phyloP scores from a whole-genome alignment of 2,113 vertebrate genomes.

The Protomyctophum bolini region DNA sequence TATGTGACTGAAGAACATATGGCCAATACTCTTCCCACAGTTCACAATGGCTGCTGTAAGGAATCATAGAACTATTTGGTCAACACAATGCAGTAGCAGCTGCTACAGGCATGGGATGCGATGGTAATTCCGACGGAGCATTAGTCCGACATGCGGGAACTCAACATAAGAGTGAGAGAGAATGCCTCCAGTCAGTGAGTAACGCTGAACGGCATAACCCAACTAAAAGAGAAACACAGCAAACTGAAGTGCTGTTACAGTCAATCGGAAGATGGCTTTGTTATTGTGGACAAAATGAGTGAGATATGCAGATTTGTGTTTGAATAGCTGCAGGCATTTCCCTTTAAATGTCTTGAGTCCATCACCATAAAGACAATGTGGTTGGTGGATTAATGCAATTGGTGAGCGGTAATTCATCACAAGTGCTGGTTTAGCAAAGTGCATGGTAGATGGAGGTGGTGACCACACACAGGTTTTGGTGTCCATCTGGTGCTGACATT shows the following conservation, averaged over 20 bases:
- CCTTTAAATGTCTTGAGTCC: conserved; percentile 2
- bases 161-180: too few species aligned
- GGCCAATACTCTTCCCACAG: too few species aligned
- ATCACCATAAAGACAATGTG: background rate
- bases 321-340: background rate
- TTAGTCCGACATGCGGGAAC: too few species aligned
- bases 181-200: too few species aligned
- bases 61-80: too few species aligned
- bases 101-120: too few species aligned
- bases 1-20: too few species aligned
- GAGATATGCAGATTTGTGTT: conserved; percentile 4
- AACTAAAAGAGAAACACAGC: background rate
- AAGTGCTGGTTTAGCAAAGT: background rate
- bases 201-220: background rate
- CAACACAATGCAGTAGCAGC: too few species aligned
- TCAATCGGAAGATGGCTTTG: background rate
- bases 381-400: background rate
- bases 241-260: background rate
- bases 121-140: too few species aligned
- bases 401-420: background rate
- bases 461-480: background rate
- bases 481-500: conserved; percentile 21
- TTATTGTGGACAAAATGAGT: conserved; percentile 5
- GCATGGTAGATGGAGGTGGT: background rate
- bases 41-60: too few species aligned